Conservation (phyloP, 2,113 vertebrate genomes). For the Phalacrocorax carbo region DNA sequence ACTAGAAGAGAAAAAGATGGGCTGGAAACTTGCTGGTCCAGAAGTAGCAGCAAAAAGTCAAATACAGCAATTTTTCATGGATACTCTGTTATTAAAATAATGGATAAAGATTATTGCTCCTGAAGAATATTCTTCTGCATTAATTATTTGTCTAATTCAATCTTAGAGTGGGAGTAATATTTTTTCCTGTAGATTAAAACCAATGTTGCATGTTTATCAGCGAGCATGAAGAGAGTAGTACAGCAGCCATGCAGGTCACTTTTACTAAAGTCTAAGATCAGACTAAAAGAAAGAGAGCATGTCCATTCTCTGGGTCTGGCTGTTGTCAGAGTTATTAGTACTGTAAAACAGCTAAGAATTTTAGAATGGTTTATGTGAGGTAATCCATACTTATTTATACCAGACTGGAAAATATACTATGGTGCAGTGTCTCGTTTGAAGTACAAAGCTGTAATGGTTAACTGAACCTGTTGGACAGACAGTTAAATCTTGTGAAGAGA, state of each 20-base stretch:
- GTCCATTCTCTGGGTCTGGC: neutral
- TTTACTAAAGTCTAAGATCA: neutral
- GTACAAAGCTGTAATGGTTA: slow-evolving; percentile 38
- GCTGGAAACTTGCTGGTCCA: neutral
- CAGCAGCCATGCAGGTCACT: neutral
- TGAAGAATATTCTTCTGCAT: neutral
- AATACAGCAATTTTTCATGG: neutral
- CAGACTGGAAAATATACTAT: neutral
- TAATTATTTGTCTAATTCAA: neutral
- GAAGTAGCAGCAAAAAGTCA: neutral
- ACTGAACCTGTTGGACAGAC: slow-evolving; percentile 18
- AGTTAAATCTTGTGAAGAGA: slow-evolving; percentile 52
- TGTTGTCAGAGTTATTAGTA: neutral
- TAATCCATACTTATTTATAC: neutral
- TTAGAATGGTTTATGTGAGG: neutral
- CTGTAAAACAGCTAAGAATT: neutral
- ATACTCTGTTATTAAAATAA: neutral
- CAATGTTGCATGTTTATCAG: neutral
- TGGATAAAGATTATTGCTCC: neutral
- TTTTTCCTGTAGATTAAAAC: neutral
- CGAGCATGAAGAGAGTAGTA: neutral
- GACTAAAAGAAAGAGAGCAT: neutral
- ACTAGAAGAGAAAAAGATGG: neutral
- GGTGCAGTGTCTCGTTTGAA: slow-evolving; percentile 7
- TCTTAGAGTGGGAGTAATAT: neutral